A percentile compares a stretch with the other conserved stretches of the same genome.
phyloP scores from a whole-genome alignment of 2,888 invertebrate species.

The Eucera pruinosa region DNA sequence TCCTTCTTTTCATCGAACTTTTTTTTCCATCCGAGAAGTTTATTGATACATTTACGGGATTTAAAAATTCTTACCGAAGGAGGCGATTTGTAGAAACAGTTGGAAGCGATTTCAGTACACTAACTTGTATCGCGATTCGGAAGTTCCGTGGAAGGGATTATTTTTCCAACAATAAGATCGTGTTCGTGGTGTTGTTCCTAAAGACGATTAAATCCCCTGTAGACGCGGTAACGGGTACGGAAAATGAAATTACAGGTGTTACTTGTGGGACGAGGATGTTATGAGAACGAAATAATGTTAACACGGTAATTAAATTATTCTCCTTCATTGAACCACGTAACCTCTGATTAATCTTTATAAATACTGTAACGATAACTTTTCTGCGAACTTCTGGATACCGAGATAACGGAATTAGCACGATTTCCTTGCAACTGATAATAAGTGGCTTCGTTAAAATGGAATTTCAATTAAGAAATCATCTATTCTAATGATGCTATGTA shows the following conservation, averaged over 20 bases:
- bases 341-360: too few species aligned
- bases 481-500: too few species aligned
- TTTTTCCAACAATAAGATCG: constrained; percentile 47
- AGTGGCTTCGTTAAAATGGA: background rate
- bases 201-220: constrained; percentile 22
- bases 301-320: constrained; percentile 5
- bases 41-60: too few species aligned
- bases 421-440: background rate
- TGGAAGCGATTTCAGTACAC: constrained; percentile 7
- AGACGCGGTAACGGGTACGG: background rate
- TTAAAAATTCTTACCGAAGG: constrained; percentile 30
- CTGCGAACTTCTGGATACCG: too few species aligned
- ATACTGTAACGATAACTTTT: too few species aligned
- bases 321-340: background rate
- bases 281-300: background rate
- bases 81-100: constrained; percentile 40
- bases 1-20: background rate
- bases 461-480: background rate
- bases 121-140: constrained; percentile 20
- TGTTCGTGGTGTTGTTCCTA: constrained; percentile 6
- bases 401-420: background rate
- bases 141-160: constrained; percentile 44
- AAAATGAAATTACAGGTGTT: constrained; percentile 2
- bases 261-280: background rate
- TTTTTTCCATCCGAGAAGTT: constrained; percentile 4